A percentile compares a stretch with the other conserved stretches of the same genome.
Evolutionary conservation across 2,888 invertebrate species (phyloP).

Genomic region (Ypsolopha scabrella): DNA sequence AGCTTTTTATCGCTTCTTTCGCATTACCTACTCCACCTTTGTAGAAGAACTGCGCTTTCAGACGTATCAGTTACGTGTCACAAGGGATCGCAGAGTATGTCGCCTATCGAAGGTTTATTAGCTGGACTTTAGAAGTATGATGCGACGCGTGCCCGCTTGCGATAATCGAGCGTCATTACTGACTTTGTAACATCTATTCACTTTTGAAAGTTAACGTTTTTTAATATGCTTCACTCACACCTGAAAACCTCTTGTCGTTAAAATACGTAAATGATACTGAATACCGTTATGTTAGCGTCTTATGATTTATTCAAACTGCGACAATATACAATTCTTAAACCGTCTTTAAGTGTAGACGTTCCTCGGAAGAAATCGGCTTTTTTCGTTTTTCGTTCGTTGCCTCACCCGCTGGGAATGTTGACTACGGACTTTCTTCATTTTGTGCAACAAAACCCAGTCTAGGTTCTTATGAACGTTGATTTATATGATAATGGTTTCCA

Average conservation of each 20-base stretch:
- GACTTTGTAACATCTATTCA: too few relatives aligned
- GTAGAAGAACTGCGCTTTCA: too few relatives aligned
- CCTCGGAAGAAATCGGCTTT: conserved; percentile 38
- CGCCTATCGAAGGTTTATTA: too few relatives aligned
- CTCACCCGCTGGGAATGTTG: conserved; percentile 38
- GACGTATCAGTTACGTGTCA: too few relatives aligned
- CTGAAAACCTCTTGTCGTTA: not conserved
- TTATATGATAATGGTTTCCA: conserved; percentile 33
- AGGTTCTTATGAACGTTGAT: conserved; percentile 38
- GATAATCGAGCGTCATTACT: too few relatives aligned
- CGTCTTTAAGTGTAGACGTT: conserved; percentile 36
- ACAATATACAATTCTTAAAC: conserved; percentile 43
- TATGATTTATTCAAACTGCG: conserved; percentile 19
- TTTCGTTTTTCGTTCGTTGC: conserved; percentile 45
- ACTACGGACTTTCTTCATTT: conserved; percentile 29
- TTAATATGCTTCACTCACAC: too few relatives aligned
- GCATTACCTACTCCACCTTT: too few relatives aligned
- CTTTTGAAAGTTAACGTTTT: too few relatives aligned
- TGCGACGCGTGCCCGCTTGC: too few relatives aligned
- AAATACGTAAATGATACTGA: not conserved
- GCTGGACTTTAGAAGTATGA: too few relatives aligned
- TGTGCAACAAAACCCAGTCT: conserved; percentile 38
- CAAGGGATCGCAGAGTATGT: too few relatives aligned
- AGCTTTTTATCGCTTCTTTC: too few relatives aligned
- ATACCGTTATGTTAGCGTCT: conserved; percentile 5